These are phyloP conservation scores for Hippopotamus amphibius DNA, from an alignment of 2,113 vertebrate genomes.

Conservation along the genomic window DNA sequence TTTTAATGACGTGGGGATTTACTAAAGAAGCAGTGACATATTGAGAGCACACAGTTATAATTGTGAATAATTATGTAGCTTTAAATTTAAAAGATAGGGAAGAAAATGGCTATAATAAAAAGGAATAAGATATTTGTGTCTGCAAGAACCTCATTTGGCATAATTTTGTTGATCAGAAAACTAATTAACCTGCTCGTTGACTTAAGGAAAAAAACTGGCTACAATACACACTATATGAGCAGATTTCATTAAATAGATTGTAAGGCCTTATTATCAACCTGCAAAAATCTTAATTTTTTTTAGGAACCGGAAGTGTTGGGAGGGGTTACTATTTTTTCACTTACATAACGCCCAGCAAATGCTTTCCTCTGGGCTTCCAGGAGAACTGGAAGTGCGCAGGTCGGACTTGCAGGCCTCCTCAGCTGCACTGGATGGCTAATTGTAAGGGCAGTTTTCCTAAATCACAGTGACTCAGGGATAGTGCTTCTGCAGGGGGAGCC, in stretches of 20 bases:
- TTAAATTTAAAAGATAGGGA: neutral
- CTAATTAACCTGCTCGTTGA: constrained; percentile 65
- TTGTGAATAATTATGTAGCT: constrained; percentile 1
- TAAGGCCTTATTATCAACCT: constrained; percentile 56
- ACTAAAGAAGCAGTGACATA: neutral
- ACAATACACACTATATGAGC: constrained; percentile 33
- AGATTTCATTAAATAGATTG: constrained; percentile 43
- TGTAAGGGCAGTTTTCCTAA: neutral
- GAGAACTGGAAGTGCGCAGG: neutral
- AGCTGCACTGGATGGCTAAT: neutral
- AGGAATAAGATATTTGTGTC: constrained; percentile 30
- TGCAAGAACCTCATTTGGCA: neutral
- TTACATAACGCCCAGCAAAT: neutral
- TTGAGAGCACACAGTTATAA: neutral
- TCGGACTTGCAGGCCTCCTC: neutral
- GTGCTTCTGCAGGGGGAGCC: no score
- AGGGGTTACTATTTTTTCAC: neutral
- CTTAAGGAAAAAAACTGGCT: neutral
- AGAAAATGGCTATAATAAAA: neutral
- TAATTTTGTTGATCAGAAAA: constrained; percentile 64
- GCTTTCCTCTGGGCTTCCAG: neutral
- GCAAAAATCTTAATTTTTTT: constrained; percentile 8
- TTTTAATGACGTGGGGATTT: neutral
- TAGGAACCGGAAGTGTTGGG: neutral
- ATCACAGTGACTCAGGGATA: neutral